Evolutionary conservation across 2,888 invertebrate species (phyloP).

Genomic region (Exephanes ischioxanthus): DNA sequence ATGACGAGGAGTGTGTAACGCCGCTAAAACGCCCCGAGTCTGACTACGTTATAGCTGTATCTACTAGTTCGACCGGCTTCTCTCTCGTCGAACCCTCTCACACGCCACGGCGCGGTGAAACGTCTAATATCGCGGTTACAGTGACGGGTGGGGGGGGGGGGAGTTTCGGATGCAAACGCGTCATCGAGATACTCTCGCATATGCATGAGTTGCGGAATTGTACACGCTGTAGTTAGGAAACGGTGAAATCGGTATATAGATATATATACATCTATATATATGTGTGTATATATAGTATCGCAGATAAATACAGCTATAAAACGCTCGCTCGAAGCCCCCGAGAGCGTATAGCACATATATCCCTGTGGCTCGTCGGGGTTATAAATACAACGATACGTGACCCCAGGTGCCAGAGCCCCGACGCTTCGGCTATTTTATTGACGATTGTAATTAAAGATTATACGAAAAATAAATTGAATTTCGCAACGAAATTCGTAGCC

Average conservation of each 20-base stretch:
- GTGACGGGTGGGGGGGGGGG: conserved; percentile 8
- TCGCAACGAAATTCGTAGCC: conserved; percentile 24
- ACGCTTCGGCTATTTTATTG: conserved; percentile 31
- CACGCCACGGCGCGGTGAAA: conserved; percentile 40
- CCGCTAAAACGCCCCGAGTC: background rate
- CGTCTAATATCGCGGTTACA: conserved; percentile 66
- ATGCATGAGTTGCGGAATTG: conserved; percentile 76
- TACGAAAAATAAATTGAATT: conserved; percentile 55
- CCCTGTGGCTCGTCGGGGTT: background rate
- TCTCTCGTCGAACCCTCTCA: conserved; percentile 2
- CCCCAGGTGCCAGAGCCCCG: conserved; percentile 29
- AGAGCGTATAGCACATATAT: conserved; percentile 21
- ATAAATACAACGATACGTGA: conserved; percentile 39
- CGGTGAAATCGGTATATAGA: conserved; percentile 17
- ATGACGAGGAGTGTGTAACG: conserved; percentile 28
- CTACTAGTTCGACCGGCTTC: conserved; percentile 9
- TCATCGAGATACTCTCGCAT: conserved; percentile 77
- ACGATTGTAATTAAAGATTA: conserved; percentile 56
- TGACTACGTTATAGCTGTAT: conserved; percentile 18
- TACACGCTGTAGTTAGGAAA: conserved; percentile 44
- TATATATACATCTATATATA: too few relatives aligned
- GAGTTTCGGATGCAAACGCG: conserved; percentile 74
- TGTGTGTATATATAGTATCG: too few relatives aligned
- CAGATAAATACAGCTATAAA: background rate
- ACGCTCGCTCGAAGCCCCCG: conserved; percentile 6